Percentiles rank a stretch among this genome's conserved stretches.
Conservation (phyloP, 2,888 invertebrate species). For the Strigamia crassipes region DNA sequence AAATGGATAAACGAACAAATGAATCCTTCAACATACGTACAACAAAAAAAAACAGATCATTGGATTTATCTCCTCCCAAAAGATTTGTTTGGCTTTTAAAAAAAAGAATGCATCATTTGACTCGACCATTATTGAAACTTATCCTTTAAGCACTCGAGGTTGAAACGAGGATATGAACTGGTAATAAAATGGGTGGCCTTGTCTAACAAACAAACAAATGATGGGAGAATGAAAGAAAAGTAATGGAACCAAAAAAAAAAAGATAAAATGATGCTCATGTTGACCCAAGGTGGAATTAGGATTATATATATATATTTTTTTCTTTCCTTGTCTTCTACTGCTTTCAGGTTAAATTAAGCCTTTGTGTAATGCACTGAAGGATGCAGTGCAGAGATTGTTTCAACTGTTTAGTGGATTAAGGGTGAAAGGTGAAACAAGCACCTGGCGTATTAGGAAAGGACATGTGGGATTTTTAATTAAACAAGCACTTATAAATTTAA, state of each 20-base stretch:
- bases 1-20: too few relatives aligned
- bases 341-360: neutral
- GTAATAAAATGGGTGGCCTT: slow-evolving; percentile 6
- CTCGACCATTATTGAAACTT: neutral
- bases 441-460: neutral
- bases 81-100: too few relatives aligned
- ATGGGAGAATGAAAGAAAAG: neutral
- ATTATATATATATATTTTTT: neutral
- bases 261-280: neutral
- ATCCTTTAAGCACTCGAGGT: slow-evolving; percentile 2
- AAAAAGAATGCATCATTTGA: too few relatives aligned
- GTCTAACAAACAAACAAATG: neutral
- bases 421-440: slow-evolving; percentile 13
- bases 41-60: too few relatives aligned
- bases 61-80: too few relatives aligned
- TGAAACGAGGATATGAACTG: slow-evolving; percentile 3
- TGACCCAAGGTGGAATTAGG: slow-evolving; percentile 6
- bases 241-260: neutral
- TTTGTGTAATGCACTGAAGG: neutral
- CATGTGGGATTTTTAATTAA: slow-evolving; percentile 34
- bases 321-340: neutral
- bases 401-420: slow-evolving; percentile 33
- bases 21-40: too few relatives aligned
- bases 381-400: slow-evolving; percentile 13
- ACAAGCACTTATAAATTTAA: neutral